Base-by-base conservation (phyloP, 2,888 invertebrate genomes). In the Chymomyza amoena region DNA sequence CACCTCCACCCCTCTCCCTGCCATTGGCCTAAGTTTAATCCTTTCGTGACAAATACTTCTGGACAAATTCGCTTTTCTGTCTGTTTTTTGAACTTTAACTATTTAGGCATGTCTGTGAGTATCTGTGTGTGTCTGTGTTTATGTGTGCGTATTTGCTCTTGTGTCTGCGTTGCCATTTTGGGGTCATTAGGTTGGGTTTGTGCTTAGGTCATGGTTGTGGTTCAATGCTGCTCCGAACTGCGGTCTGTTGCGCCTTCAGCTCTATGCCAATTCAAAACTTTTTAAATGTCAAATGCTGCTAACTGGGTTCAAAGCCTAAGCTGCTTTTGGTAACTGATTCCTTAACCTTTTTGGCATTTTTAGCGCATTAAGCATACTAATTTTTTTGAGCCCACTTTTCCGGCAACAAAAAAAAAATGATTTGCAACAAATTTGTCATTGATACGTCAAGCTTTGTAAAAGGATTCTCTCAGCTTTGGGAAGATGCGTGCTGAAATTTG, bases 11-110 rank as follows among this genome's bases (percentile, higher is more conserved):
- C 9, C 4, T 32, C 18, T 1, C 13, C 20, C 54, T 4, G 18
- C 7, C 18, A 18, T 25, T 56, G 20, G 18, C 16, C 45, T 62
- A 51, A 62, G 66, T n/a, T 68, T 75, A 79, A 77, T 79, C 71
- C 79, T 70, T 77, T 32, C 73, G 69, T 75, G 68, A 75, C 71
- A 79, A 80, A 80, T 77, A 81, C 79, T 80, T 80, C 73, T 72
- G 71, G 69, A 72, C 72, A 73, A 81, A 70, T 79, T 81, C 63
- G 65, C 36, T 56, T 69, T 69, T 74, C 74, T 70, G 76, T 60
- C 68, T 16, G 65, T 63, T 64, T 70, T 78, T 74, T 81, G 79
- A 81, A 80, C 79, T 81, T 75, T 73, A 66, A 66, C 77, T 66
- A 52, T 28, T 10, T 51, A 6, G 60, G 51, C 60, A 18, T 66